Evolutionary conservation across 2,888 invertebrate species (phyloP).

Genomic region (Aricia artaxerxes): DNA sequence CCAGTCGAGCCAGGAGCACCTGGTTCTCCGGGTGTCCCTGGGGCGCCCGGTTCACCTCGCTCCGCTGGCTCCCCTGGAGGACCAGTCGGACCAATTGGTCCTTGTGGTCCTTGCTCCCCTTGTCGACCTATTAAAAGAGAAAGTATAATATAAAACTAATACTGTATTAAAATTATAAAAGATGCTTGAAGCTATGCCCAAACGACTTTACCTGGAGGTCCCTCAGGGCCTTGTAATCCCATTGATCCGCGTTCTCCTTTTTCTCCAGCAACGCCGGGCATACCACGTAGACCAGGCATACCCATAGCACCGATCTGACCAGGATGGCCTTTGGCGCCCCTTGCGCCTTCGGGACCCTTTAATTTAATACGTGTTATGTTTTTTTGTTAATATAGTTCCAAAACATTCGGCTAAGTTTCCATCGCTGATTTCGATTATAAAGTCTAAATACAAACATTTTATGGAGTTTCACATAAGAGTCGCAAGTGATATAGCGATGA

Average conservation of each 20-base stretch:
- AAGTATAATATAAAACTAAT: not conserved
- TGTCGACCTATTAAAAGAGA: slow-evolving; percentile 70
- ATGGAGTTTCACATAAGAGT: no score
- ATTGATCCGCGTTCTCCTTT: slow-evolving; percentile 87
- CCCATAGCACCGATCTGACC: slow-evolving; percentile 87
- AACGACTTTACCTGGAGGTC: slow-evolving; percentile 82
- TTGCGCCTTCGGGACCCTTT: slow-evolving; percentile 83
- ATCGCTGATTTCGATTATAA: no score
- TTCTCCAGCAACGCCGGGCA: slow-evolving; percentile 83
- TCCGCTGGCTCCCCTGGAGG: slow-evolving; percentile 91
- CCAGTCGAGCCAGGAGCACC: slow-evolving; percentile 88
- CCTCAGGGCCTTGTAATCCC: slow-evolving; percentile 88
- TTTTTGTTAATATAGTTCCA: not conserved
- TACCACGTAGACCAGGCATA: slow-evolving; percentile 85
- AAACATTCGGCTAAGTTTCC: no score
- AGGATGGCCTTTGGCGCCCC: slow-evolving; percentile 86
- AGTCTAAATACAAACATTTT: no score
- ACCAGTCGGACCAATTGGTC: slow-evolving; percentile 87
- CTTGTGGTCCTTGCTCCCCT: slow-evolving; percentile 89
- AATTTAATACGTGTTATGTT: slow-evolving; percentile 19
- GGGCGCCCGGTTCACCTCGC: slow-evolving; percentile 87
- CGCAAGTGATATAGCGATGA: no score
- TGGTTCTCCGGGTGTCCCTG: slow-evolving; percentile 85
- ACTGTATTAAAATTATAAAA: not conserved
- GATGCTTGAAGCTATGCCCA: not conserved